phyloP scores from a whole-genome alignment of 2,797 vertebrate species.

The Sebastes taczanowskii region DNA sequence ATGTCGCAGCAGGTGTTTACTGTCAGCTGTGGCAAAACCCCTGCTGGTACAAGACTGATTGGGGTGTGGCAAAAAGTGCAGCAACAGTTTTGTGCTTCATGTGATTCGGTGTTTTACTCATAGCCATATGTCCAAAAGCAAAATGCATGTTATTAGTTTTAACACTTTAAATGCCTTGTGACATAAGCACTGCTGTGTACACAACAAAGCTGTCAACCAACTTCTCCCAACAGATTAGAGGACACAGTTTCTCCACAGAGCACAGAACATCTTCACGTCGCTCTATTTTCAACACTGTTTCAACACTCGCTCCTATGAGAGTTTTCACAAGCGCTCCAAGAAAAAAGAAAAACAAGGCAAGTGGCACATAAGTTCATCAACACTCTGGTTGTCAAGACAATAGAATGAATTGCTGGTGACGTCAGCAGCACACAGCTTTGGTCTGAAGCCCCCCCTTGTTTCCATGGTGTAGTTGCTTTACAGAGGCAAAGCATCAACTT shows the following conservation, averaged over 20 bases:
- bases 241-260: neutral
- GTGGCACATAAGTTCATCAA: constrained; percentile 65
- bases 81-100: neutral
- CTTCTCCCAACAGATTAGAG: neutral
- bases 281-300: neutral
- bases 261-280: neutral
- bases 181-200: neutral
- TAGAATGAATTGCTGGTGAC: constrained; percentile 65
- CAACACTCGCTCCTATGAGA: neutral
- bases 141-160: neutral
- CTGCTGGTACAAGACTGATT: constrained; percentile 11
- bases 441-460: constrained; percentile 63
- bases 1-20: constrained; percentile 4
- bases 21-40: neutral
- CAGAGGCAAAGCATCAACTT: constrained; percentile 62
- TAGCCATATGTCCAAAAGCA: neutral
- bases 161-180: too few relatives aligned
- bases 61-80: neutral
- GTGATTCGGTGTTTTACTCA: neutral
- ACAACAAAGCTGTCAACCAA: constrained; percentile 8
- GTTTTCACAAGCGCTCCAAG: constrained; percentile 14
- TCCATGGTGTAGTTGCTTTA: constrained; percentile 72
- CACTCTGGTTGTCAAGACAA: constrained; percentile 76
- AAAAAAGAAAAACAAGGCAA: constrained; percentile 13
- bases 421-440: constrained; percentile 59